Conservation (phyloP, 2,888 invertebrate genomes). For the Plusia festucae region DNA sequence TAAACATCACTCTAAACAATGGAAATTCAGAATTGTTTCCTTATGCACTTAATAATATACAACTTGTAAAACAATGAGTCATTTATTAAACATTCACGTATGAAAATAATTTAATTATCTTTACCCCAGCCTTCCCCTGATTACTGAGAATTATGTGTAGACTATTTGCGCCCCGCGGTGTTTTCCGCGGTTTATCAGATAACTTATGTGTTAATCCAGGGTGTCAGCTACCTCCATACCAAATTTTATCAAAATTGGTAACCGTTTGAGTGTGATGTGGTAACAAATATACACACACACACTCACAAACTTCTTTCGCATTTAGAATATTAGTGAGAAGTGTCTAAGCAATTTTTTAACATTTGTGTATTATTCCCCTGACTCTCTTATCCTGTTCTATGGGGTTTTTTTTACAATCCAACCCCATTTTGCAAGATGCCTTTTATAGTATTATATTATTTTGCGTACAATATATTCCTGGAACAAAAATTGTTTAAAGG, state of each 20-base stretch:
- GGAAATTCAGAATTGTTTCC: not conserved
- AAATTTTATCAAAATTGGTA: too few relatives aligned
- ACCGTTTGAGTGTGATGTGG: too few relatives aligned
- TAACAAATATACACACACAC: too few relatives aligned
- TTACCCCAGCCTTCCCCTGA: not conserved
- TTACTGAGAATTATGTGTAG: not conserved
- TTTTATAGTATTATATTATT: not conserved
- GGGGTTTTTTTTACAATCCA: not conserved
- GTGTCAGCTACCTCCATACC: too few relatives aligned
- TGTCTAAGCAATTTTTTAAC: too few relatives aligned
- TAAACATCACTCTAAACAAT: conserved; percentile 1
- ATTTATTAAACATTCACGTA: not conserved
- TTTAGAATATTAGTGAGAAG: too few relatives aligned
- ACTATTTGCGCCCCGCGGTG: too few relatives aligned
- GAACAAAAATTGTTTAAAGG: conserved; percentile 34
- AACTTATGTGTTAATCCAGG: too few relatives aligned
- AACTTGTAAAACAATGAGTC: not conserved
- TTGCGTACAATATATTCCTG: conserved; percentile 10
- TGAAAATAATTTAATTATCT: not conserved
- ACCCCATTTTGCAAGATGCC: not conserved
- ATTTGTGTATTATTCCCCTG: too few relatives aligned
- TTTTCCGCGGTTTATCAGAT: too few relatives aligned
- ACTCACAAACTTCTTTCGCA: too few relatives aligned
- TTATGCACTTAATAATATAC: not conserved
- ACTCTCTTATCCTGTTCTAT: not conserved